These are phyloP conservation scores for Balaeniceps rex DNA, from an alignment of 2,113 vertebrate genomes.

Conservation along the genomic window DNA sequence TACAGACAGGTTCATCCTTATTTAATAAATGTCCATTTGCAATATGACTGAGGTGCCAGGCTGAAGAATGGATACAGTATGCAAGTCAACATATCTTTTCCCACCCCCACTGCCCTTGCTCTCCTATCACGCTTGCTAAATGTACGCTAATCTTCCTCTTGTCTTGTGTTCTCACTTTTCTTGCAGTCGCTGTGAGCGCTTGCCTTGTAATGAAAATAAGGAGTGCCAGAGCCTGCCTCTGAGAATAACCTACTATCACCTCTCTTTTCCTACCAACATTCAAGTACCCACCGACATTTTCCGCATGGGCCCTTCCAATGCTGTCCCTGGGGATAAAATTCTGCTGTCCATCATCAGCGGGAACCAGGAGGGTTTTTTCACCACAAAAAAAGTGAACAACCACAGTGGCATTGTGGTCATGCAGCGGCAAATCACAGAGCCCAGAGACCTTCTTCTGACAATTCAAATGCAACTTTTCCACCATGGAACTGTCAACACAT, in stretches of 20 bases:
- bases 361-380: conserved; percentile 90
- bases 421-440: conserved; percentile 78
- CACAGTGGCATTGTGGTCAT: conserved; percentile 88
- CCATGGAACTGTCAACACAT: conserved; percentile 81
- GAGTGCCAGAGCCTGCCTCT: conserved; percentile 93
- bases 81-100: not conserved
- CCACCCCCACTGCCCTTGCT: conserved; percentile 32
- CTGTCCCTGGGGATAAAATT: conserved; percentile 86
- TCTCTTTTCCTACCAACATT: conserved; percentile 97
- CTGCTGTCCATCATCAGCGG: conserved; percentile 87
- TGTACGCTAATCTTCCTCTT: conserved; percentile 70
- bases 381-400: conserved; percentile 75
- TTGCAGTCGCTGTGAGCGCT: conserved; percentile 98
- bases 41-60: not conserved
- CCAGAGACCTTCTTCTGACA: conserved; percentile 89
- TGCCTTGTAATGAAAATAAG: conserved; percentile 95
- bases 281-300: conserved; percentile 92
- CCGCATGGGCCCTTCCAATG: conserved; percentile 93
- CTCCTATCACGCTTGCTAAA: conserved; percentile 47
- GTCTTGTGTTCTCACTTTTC: conserved; percentile 79
- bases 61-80: not conserved
- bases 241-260: conserved; percentile 98
- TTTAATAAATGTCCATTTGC: not conserved
- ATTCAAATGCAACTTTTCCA: conserved; percentile 88
- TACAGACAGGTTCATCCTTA: not conserved